A percentile compares a stretch with the other conserved stretches of the same genome.
Conservation (phyloP, 2,113 vertebrate species). For the Microcebus jonahi region DNA sequence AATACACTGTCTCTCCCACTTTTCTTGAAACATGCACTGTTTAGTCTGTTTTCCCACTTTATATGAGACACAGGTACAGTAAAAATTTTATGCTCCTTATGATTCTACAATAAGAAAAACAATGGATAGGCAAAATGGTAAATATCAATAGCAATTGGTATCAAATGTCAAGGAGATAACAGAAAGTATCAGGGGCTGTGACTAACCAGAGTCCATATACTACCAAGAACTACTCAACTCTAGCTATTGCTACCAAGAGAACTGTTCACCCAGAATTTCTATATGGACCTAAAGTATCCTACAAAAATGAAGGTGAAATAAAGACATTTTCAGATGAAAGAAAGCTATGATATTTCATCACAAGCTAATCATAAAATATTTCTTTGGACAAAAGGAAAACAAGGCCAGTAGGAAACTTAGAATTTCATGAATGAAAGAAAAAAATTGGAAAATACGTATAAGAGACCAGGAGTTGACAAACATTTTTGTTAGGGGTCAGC, state of each 20-base stretch:
- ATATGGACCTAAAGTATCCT: not conserved
- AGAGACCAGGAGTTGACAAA: not conserved
- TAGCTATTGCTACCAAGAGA: not conserved
- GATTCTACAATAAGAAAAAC: not conserved
- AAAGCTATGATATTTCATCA: not conserved
- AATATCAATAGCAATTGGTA: not conserved
- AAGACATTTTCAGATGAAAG: not conserved
- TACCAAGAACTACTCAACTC: not conserved
- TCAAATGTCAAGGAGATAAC: not conserved
- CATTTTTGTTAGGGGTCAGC: not conserved
- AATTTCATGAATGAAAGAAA: conserved; percentile 49
- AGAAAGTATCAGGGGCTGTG: not conserved
- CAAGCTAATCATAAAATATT: not conserved
- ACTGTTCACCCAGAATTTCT: not conserved
- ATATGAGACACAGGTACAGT: not conserved
- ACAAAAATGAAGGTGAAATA: conserved; percentile 37
- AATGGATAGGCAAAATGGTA: not conserved
- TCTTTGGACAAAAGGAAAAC: not conserved
- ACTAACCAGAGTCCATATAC: not conserved
- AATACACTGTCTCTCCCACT: not conserved
- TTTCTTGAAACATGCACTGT: not conserved
- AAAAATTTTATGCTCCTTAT: not conserved
- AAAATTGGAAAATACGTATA: not conserved
- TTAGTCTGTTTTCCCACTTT: not conserved
- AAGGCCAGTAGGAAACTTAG: not conserved